Evolutionary conservation across 2,797 vertebrate species (phyloP), one percentile per base, ranked within the genome.

Genomic region (Eidolon dupreanum): DNA sequence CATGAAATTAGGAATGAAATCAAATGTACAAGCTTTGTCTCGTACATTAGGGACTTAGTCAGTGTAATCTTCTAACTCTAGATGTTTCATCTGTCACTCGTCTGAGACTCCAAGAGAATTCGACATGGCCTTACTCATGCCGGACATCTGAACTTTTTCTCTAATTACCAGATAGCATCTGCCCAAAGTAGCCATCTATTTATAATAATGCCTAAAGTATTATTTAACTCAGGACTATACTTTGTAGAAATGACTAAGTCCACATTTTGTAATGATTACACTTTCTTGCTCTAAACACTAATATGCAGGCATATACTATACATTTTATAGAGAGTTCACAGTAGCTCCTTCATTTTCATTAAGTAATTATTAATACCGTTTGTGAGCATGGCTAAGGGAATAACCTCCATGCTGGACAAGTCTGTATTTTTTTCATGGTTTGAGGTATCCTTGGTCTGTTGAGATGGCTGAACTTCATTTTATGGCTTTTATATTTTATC

Each of bases 41-140:
- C 57, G 46, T 15, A 49, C 71, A 94, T 71, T 71, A 38, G 63
- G 41, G 6, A 49, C 84, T 92, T 83, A 90, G 38, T 84, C 33
- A 36, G 43, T 16, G 5, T 7, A 70, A 73, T 65, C 73, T 90
- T 93, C 41, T 92, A 73, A 87, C 55, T 90, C 66, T 55, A 38
- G 4, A 53, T 61, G 91, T 94, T 85, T 89, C 4, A 71, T 77
- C 73, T 94, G 53, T 77, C 79, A 92, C 57, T 93, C 81, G 79
- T 88, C 10, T 6, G 49, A 49, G 15, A n/a, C 17, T 70, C 19
- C 22, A 28, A 53, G 16, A 53, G 65, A n/a, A 89, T 81, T 84
- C 53, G 66, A 49, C 5, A 22, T 94, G 12, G 19, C 61, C 36
- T 84, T 55, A 38, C 3, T 16, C 15, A 55, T 24, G 4, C 3